phyloP scores from a whole-genome alignment of 2,888 invertebrate species.

The Dyspetes luteomarginatus region DNA sequence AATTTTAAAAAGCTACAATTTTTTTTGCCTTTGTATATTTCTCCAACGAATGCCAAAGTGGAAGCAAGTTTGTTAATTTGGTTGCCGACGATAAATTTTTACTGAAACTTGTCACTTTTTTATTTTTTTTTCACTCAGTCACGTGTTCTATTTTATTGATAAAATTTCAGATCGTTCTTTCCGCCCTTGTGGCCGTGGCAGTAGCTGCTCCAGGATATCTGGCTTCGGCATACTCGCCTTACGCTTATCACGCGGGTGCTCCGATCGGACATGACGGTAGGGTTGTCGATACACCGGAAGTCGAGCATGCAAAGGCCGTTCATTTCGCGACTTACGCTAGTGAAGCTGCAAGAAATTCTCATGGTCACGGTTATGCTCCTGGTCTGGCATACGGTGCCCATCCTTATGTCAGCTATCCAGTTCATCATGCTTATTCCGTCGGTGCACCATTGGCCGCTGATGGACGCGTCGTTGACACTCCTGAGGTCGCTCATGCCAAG shows the following conservation, averaged over 20 bases:
- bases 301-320: conserved; percentile 83
- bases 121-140: not conserved
- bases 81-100: not conserved
- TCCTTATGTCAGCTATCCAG: conserved; percentile 72
- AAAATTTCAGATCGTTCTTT: conserved; percentile 70
- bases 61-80: not conserved
- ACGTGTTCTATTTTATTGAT: too few species aligned
- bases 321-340: conserved; percentile 82
- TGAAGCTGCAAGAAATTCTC: conserved; percentile 77
- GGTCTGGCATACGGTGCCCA: conserved; percentile 74
- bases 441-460: conserved; percentile 76
- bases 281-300: conserved; percentile 78
- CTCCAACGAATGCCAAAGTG: not conserved
- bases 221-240: conserved; percentile 56
- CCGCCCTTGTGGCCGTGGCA: conserved; percentile 68
- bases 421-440: conserved; percentile 71
- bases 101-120: not conserved
- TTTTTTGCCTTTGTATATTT: too few species aligned
- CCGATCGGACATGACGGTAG: conserved; percentile 73
- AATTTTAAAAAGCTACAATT: too few species aligned
- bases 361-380: conserved; percentile 68
- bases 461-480: conserved; percentile 79
- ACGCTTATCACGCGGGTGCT: conserved; percentile 71
- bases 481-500: conserved; percentile 80
- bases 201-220: conserved; percentile 68